Evolutionary conservation across 2,113 vertebrate genomes (phyloP).

Genomic region (Gobiocypris rarus): DNA sequence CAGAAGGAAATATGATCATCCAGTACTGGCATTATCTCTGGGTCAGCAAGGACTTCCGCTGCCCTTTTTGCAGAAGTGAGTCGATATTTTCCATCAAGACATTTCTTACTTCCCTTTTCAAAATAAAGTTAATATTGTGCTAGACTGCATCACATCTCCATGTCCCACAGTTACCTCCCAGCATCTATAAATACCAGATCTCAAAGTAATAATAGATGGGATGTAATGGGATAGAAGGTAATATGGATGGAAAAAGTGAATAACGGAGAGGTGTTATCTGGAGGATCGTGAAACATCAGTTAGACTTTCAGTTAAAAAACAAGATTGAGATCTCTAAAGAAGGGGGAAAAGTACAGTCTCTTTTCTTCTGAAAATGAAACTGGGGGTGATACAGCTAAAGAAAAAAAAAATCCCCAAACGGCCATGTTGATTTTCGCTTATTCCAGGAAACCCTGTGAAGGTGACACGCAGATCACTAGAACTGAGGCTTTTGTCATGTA

Average conservation of each 20-base stretch:
- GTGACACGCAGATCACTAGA: constrained; percentile 18
- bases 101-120: constrained; percentile 55
- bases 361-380: constrained; percentile 78
- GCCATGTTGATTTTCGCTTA: constrained; percentile 65
- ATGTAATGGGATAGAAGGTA: background rate
- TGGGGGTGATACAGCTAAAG: constrained; percentile 58
- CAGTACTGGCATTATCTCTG: background rate
- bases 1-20: constrained; percentile 3
- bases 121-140: constrained; percentile 58
- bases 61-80: constrained; percentile 58
- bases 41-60: constrained; percentile 39
- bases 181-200: constrained; percentile 34
- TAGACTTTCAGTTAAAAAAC: constrained; percentile 47
- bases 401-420: constrained; percentile 71
- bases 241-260: background rate
- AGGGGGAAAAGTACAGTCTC: constrained; percentile 64
- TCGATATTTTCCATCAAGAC: constrained; percentile 60
- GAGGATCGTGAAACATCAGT: constrained; percentile 4
- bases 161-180: background rate
- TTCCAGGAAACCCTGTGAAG: constrained; percentile 75
- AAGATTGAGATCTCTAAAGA: constrained; percentile 59
- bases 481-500: background rate
- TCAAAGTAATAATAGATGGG: background rate
- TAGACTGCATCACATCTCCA: constrained; percentile 26
- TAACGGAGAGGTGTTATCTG: background rate